phyloP scores from a whole-genome alignment of 2,797 vertebrate species.

The Trachops cirrhosus region DNA sequence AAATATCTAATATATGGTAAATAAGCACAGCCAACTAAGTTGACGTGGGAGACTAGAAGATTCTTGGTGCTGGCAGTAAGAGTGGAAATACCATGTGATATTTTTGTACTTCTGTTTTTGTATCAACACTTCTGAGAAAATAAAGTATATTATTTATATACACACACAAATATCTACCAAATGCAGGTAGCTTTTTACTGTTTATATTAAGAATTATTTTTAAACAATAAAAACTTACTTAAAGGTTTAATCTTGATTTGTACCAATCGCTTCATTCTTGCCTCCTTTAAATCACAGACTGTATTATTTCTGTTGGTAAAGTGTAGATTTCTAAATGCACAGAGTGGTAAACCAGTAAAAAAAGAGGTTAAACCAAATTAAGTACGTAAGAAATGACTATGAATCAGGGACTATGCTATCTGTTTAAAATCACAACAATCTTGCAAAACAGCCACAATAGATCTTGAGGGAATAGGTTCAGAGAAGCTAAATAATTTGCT shows the following conservation, averaged over 20 bases:
- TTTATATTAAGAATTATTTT: neutral
- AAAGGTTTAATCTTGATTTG: neutral
- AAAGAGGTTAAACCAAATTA: neutral
- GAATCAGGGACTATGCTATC: neutral
- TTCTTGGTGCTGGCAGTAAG: neutral
- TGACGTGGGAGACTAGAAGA: neutral
- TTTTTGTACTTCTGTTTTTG: conserved; percentile 51
- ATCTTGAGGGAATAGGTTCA: neutral
- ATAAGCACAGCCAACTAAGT: neutral
- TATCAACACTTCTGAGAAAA: conserved; percentile 46
- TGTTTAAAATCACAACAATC: neutral
- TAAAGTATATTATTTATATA: neutral
- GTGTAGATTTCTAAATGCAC: neutral
- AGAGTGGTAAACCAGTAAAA: neutral
- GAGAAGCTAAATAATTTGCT: neutral
- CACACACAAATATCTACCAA: neutral
- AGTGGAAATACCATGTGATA: conserved; percentile 2
- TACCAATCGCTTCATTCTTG: neutral
- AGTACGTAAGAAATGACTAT: neutral
- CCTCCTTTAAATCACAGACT: neutral
- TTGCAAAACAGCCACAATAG: neutral
- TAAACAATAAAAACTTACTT: conserved; percentile 18
- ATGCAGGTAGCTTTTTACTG: neutral
- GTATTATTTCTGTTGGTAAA: neutral
- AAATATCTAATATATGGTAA: neutral